These are phyloP conservation scores for Datnioides undecimradiatus DNA, from an alignment of 2,113 vertebrate species.

Conservation along the genomic window DNA sequence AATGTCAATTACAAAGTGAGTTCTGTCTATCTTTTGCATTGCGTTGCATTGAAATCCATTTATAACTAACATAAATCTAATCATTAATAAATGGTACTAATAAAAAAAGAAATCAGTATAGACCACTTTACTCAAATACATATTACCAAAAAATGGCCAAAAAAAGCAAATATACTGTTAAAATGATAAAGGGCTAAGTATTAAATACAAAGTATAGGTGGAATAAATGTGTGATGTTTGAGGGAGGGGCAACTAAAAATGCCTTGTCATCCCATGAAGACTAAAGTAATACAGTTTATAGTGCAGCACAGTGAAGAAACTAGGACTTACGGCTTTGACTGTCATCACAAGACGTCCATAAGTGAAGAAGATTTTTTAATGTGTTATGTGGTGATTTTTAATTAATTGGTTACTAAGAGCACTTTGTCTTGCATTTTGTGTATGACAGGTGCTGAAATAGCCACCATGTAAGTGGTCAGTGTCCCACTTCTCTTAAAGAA, in stretches of 20 bases:
- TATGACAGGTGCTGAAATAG: no score
- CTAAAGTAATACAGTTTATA: not conserved
- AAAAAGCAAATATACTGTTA: not conserved
- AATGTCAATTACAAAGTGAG: not conserved
- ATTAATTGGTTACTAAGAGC: no score
- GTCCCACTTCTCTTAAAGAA: not conserved
- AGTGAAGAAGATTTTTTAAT: conserved; percentile 83
- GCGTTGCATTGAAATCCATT: not conserved
- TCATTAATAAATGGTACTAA: not conserved
- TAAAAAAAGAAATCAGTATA: not conserved
- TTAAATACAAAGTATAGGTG: not conserved
- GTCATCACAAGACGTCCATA: conserved; percentile 84
- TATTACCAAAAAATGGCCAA: not conserved
- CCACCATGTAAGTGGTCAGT: not conserved
- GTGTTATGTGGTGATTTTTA: no score
- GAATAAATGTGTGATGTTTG: not conserved
- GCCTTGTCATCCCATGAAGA: not conserved
- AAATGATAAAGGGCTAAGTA: not conserved
- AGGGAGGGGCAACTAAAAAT: not conserved
- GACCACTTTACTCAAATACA: not conserved
- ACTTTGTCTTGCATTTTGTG: no score
- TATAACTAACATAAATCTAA: not conserved
- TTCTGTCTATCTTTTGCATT: no score
- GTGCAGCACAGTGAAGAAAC: not conserved
- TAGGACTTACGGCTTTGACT: conserved; percentile 81